Conservation (phyloP, 2,888 invertebrate species). For the Drosophila suboccidentalis region DNA sequence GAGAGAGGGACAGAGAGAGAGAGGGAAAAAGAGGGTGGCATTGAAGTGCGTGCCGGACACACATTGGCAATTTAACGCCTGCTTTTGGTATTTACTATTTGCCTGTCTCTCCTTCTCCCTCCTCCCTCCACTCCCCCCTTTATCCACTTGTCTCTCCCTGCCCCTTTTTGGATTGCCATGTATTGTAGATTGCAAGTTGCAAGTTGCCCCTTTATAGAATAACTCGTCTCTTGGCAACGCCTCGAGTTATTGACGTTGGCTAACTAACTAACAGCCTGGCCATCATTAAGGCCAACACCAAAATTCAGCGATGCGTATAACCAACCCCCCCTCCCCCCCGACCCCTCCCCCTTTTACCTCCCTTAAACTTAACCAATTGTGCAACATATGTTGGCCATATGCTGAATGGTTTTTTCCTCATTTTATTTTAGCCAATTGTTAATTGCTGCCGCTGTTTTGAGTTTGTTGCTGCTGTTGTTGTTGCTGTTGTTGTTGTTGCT, state of each 20-base stretch:
- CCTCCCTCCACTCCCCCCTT: too few species aligned
- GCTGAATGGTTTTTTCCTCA: background rate
- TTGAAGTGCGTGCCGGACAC: conserved; percentile 51
- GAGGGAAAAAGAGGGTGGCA: background rate
- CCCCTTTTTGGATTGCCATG: too few species aligned
- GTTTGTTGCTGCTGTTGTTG: background rate
- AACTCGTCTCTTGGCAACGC: conserved; percentile 28
- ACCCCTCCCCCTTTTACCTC: background rate
- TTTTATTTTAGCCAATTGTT: conserved; percentile 9
- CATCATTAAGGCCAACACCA: conserved; percentile 1
- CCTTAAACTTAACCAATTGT: conserved; percentile 18
- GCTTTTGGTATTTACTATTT: conserved; percentile 51
- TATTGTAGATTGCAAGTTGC: conserved; percentile 1
- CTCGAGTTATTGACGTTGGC: conserved; percentile 10
- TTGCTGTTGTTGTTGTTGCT: background rate
- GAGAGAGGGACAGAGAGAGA: background rate
- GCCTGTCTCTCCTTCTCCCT: background rate
- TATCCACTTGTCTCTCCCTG: background rate
- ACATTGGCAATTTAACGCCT: conserved; percentile 69
- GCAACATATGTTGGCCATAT: conserved; percentile 39
- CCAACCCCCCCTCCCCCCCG: background rate
- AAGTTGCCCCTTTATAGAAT: conserved; percentile 18
- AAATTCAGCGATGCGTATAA: conserved; percentile 41
- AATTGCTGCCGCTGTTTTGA: conserved; percentile 5
- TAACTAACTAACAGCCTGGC: conserved; percentile 7